Conservation (phyloP, 2,797 vertebrate genomes). For the Eidolon dupreanum region DNA sequence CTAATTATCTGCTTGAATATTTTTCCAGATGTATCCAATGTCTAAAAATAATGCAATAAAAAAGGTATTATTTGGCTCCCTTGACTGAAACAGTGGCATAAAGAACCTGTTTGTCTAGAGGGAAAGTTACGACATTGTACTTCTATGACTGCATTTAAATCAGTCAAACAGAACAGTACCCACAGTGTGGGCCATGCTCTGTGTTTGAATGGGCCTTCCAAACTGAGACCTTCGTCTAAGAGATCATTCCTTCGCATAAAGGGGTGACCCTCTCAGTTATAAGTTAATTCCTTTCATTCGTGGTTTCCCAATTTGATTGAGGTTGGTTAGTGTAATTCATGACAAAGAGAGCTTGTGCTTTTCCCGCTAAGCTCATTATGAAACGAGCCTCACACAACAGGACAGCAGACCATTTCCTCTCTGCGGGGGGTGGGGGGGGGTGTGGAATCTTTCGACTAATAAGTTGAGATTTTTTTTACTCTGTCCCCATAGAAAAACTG, state of each 20-base stretch:
- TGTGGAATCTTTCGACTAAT: conserved; percentile 49
- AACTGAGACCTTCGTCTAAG: conserved; percentile 54
- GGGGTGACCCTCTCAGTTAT: conserved; percentile 56
- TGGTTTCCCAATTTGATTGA: conserved; percentile 72
- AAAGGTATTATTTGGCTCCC: conserved; percentile 87
- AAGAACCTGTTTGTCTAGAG: conserved; percentile 86
- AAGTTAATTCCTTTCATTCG: conserved; percentile 77
- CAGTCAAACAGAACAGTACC: conserved; percentile 80
- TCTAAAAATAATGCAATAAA: conserved; percentile 90
- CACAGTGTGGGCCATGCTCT: conserved; percentile 59
- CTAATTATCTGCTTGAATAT: conserved; percentile 91
- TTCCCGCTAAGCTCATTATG: not conserved
- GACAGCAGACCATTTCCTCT: conserved; percentile 48
- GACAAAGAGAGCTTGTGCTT: conserved; percentile 52
- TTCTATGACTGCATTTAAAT: conserved; percentile 82
- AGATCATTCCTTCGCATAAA: conserved; percentile 60
- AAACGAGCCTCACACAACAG: not conserved
- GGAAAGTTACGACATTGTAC: conserved; percentile 80
- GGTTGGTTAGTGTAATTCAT: conserved; percentile 62
- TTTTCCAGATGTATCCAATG: conserved; percentile 90
- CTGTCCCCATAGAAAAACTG: conserved; percentile 41
- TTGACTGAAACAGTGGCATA: conserved; percentile 86
- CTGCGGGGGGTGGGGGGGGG: not conserved
- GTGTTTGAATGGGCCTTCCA: conserved; percentile 69
- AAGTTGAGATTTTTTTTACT: conserved; percentile 60